Percentiles rank a stretch among this genome's conserved stretches.
These are phyloP conservation scores for Synanthedon andrenaeformis DNA, from an alignment of 2,888 invertebrate genomes.

Conservation along the genomic window DNA sequence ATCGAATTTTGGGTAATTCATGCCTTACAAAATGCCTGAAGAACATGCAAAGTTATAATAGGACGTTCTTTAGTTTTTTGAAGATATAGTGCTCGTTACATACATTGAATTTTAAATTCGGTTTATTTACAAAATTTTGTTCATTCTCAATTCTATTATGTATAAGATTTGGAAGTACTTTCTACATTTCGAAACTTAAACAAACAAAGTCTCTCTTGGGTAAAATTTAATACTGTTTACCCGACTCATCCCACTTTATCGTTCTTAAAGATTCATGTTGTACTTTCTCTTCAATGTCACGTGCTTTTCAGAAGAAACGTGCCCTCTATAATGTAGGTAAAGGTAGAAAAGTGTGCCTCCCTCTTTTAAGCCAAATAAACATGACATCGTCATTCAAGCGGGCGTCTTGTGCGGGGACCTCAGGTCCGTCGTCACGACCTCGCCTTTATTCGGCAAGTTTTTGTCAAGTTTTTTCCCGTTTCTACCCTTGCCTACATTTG, in stretches of 20 bases:
- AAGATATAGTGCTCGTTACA: too few relatives aligned
- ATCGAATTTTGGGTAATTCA: too few relatives aligned
- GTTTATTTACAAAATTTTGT: too few relatives aligned
- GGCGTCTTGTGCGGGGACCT: constrained; percentile 31
- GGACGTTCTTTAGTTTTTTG: too few relatives aligned
- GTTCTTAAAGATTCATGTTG: constrained; percentile 40
- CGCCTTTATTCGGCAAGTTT: constrained; percentile 50
- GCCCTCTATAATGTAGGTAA: constrained; percentile 16
- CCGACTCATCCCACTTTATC: constrained; percentile 29
- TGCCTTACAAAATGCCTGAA: too few relatives aligned
- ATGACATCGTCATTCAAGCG: constrained; percentile 54
- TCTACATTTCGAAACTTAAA: not conserved
- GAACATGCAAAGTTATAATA: too few relatives aligned
- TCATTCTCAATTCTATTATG: not conserved
- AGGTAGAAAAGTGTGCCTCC: constrained; percentile 45
- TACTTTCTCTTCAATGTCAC: constrained; percentile 39
- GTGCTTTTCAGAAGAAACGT: constrained; percentile 28
- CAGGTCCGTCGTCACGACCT: constrained; percentile 40
- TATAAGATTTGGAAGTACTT: not conserved
- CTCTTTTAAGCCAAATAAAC: constrained; percentile 61
- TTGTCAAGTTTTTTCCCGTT: constrained; percentile 38
- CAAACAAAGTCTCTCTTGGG: constrained; percentile 9
- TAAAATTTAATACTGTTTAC: constrained; percentile 37
- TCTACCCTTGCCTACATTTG: constrained; percentile 38
- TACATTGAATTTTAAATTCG: too few relatives aligned